Base-by-base conservation (phyloP, 2,797 vertebrate species). In the Enteromius treurensis region DNA sequence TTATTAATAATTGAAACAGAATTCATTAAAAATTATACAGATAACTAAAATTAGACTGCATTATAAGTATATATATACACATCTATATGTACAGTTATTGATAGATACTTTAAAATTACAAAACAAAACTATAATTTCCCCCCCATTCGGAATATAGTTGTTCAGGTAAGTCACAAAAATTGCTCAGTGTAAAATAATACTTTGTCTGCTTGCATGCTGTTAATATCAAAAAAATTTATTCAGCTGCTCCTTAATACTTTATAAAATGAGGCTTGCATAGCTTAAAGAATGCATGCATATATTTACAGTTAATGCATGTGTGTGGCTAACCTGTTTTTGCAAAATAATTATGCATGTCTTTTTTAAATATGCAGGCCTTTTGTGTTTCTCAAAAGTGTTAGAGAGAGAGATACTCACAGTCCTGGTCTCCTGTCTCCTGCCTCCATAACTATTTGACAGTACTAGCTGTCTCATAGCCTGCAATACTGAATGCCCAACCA, bases 381-480 rank as follows among this genome's bases (percentile, higher is more conserved):
- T 65, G 62, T 32, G 6, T 9, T 19, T 65, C 5, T 65, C 29
- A 65, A 34, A 0, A n/a, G n/a, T 73, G 67, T 42, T 47, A 13
- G 37, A 11, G 21, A n/a, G 19, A 37, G 86, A 91, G 82, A 89
- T 97, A 98, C 98, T 98, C 95, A 98, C 97, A 93, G 96, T 95
- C 90, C 95, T 95, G 91, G 96, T 97, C 92, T 98, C 96, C 93
- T 96, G 96, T 93, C 95, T 95, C 93, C 95, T 94, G 96, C 97
- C 96, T 96, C 97, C 97, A 97, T 96, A 96, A 94, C 95, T 95
- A 94, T 96, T 96, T 93, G 96, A 93, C 88, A 95, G 89, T 91
- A 95, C 96, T 95, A 98, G 97, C 92, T 97, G 97, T 96, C 97
- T 99, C 97, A 98, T 98, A 94, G 95, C 79, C 62, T 77, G 37